Evolutionary conservation across 2,797 vertebrate species (phyloP).

Genomic region (Strix occidentalis): DNA sequence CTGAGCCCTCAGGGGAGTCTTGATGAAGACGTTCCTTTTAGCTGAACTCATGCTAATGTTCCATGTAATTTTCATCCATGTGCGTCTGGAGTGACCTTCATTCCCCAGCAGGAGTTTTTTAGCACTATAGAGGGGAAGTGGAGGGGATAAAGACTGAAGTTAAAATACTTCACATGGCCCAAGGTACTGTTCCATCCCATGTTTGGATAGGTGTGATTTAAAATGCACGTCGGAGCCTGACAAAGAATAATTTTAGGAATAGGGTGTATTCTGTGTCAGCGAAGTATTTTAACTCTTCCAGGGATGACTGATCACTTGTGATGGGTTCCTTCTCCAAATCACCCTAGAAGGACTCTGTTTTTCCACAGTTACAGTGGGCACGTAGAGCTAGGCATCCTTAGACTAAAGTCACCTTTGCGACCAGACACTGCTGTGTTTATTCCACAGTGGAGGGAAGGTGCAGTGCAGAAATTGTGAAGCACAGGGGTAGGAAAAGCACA

Average conservation of each 20-base stretch:
- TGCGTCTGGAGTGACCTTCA: neutral
- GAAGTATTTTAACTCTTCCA: neutral
- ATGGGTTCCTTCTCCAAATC: neutral
- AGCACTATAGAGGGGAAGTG: neutral
- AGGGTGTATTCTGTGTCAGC: neutral
- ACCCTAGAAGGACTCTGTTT: neutral
- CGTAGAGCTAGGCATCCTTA: neutral
- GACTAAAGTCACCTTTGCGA: neutral
- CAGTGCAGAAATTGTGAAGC: neutral
- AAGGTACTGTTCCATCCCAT: neutral
- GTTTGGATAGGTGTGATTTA: neutral
- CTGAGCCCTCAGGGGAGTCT: neutral
- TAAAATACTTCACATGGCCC: neutral
- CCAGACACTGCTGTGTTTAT: neutral
- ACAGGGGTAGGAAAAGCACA: neutral
- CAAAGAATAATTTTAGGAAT: neutral
- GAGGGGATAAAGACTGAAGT: neutral
- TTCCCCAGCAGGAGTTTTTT: neutral
- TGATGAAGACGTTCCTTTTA: conserved; percentile 6
- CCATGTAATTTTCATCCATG: neutral
- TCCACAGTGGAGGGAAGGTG: neutral
- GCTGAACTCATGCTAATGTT: conserved; percentile 12
- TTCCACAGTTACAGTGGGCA: accelerated
- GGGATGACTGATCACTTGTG: neutral
- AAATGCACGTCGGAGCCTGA: neutral